These are phyloP conservation scores for Esperia sulphurella DNA, from an alignment of 2,888 invertebrate genomes.

Conservation along the genomic window DNA sequence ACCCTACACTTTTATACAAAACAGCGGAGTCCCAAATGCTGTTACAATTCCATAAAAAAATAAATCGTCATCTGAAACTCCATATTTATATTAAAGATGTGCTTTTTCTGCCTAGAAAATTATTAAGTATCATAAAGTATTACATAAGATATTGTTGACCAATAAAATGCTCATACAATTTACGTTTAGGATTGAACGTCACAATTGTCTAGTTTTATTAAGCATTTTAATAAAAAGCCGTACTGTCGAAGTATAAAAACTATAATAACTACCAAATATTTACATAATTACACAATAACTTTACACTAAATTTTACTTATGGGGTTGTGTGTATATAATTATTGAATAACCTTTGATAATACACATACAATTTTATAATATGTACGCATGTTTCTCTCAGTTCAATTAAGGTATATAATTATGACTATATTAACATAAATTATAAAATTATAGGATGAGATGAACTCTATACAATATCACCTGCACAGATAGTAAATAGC, in stretches of 20 bases:
- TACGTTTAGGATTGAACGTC: slow-evolving; percentile 26
- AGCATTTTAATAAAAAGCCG: slow-evolving; percentile 4
- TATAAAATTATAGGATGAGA: neutral
- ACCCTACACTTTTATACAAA: slow-evolving; percentile 44
- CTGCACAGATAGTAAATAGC: neutral
- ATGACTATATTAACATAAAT: slow-evolving; percentile 16
- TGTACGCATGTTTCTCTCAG: slow-evolving; percentile 30
- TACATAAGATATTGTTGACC: slow-evolving; percentile 24
- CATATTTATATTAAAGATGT: slow-evolving; percentile 50
- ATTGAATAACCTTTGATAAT: slow-evolving; percentile 22
- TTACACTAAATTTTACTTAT: slow-evolving; percentile 43
- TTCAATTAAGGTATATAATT: slow-evolving; percentile 30
- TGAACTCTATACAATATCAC: no score
- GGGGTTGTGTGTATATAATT: slow-evolving; percentile 23
- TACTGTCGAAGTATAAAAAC: slow-evolving; percentile 60
- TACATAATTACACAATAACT: slow-evolving; percentile 54
- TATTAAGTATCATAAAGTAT: slow-evolving; percentile 16
- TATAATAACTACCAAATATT: slow-evolving; percentile 50
- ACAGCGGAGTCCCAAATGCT: slow-evolving; percentile 36
- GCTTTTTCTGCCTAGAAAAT: slow-evolving; percentile 24
- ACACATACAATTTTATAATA: slow-evolving; percentile 21
- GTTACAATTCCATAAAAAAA: slow-evolving; percentile 67
- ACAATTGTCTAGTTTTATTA: slow-evolving; percentile 7
- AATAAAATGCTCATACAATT: slow-evolving; percentile 19
- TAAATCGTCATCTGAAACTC: slow-evolving; percentile 50